Conservation (phyloP, 2,113 vertebrate genomes). For the Ascaphus truei region DNA sequence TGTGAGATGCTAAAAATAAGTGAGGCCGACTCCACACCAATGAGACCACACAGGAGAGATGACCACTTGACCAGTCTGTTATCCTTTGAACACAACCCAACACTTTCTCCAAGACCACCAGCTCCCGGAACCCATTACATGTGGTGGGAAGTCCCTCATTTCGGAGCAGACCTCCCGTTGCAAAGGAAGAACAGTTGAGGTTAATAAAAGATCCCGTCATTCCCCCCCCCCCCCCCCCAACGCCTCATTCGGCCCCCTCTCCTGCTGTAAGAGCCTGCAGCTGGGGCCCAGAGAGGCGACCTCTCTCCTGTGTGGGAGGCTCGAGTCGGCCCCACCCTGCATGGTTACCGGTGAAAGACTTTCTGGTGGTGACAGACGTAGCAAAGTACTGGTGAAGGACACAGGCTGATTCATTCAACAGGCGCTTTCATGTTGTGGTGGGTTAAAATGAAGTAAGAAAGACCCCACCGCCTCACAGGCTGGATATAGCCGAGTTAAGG, state of each 20-base stretch:
- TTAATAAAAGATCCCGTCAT: background rate
- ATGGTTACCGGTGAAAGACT: slow-evolving; percentile 4
- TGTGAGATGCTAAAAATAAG: too few species aligned
- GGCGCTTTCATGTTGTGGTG: background rate
- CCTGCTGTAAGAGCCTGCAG: background rate
- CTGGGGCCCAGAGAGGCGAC: background rate
- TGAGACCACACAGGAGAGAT: too few species aligned
- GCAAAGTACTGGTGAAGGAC: slow-evolving; percentile 1
- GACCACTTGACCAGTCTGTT: too few species aligned
- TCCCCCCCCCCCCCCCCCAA: too few species aligned
- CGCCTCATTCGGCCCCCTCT: background rate
- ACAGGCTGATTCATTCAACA: background rate
- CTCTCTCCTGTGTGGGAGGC: slow-evolving; percentile 9
- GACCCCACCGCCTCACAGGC: background rate
- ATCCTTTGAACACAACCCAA: too few species aligned
- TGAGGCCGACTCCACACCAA: too few species aligned
- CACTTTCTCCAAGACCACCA: too few species aligned
- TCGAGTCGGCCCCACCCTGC: background rate
- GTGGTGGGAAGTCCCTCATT: too few species aligned
- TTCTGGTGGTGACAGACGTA: background rate
- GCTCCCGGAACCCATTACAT: too few species aligned
- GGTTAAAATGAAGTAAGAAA: slow-evolving; percentile 9
- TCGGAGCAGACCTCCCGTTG: too few species aligned
- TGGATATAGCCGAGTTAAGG: background rate
- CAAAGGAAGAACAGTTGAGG: background rate